Evolutionary conservation across 2,797 vertebrate species (phyloP), one percentile per base, ranked within the genome.

Genomic region (Sciaenops ocellatus): DNA sequence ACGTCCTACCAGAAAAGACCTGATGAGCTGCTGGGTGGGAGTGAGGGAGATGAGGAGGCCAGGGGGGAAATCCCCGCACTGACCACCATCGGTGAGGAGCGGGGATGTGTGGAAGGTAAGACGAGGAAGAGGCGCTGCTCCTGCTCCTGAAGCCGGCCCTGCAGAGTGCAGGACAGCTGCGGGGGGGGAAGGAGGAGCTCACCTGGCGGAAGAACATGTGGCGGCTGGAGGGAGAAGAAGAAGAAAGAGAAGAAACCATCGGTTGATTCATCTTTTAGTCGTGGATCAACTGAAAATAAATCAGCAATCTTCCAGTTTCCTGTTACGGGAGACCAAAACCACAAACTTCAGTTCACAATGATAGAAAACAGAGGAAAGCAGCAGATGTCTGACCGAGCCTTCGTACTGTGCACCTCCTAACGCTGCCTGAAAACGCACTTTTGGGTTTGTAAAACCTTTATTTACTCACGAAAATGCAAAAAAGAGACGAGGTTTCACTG

Each of bases 141-240:
- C 16, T 65, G 73, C 67, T 78, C 60, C 84, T 93, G 84, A 90
- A 9, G 1, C 65, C 80, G 70, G 64, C 80, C 83, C 78, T 88
- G 92, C 74, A 59, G 92, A 88, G 46, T 85, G 79, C 60, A 1
- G 86, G 70, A 10, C 26, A 85, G 46, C 76, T 42, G 62, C 89
- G 91, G 85, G 94, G 91, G 0, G 90, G 79, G 78, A 94, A 91
- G 84, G 93, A 95, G 89, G 94, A 93, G 87, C 85, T 97, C 94
- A 97, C 68, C 16, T 94, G 93, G 76, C 91, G 95, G 70, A 94
- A 87, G 87, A 97, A 95, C 98, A 99, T 98, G 93, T 91, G 87
- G 89, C n/a, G 85, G 76, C 97, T 98, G 90, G 75, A 67, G 57
- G 61, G 41, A 76, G 26, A 48, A 69, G 17, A 1, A 2, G 10